Conservation (phyloP, 2,797 vertebrate genomes). For the Tolypeutes matacus region DNA sequence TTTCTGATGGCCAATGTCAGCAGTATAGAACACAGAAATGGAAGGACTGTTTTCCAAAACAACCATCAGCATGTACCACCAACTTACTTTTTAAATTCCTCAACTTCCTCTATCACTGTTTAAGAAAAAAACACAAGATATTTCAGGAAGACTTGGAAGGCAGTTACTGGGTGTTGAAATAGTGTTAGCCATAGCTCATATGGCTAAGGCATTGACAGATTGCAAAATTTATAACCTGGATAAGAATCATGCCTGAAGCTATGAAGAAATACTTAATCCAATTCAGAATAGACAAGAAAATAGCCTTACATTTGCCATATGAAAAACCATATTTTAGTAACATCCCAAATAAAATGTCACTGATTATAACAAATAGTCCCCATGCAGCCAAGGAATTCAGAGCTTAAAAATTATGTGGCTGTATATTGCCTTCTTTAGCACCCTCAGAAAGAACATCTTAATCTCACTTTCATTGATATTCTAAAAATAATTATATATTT, state of each 20-base stretch:
- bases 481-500: constrained; percentile 3
- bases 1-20: constrained; percentile 17
- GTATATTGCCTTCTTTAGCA: not conserved
- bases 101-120: constrained; percentile 43
- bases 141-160: constrained; percentile 64
- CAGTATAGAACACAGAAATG: constrained; percentile 58
- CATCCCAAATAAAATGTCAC: constrained; percentile 39
- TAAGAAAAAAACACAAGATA: constrained; percentile 63
- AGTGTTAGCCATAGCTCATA: constrained; percentile 16
- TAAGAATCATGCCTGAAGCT: constrained; percentile 53
- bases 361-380: not conserved
- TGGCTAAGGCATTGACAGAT: not conserved
- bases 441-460: not conserved
- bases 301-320: not conserved
- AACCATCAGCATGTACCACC: constrained; percentile 40
- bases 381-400: not conserved
- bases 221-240: constrained; percentile 40
- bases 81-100: constrained; percentile 72
- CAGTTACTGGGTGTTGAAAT: constrained; percentile 36
- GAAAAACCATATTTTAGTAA: not conserved
- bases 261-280: constrained; percentile 53
- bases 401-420: not conserved
- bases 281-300: not conserved
- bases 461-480: constrained; percentile 22
- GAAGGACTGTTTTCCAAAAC: constrained; percentile 65